phyloP scores from a whole-genome alignment of 2,888 invertebrate species.

The Cephus runcator region DNA sequence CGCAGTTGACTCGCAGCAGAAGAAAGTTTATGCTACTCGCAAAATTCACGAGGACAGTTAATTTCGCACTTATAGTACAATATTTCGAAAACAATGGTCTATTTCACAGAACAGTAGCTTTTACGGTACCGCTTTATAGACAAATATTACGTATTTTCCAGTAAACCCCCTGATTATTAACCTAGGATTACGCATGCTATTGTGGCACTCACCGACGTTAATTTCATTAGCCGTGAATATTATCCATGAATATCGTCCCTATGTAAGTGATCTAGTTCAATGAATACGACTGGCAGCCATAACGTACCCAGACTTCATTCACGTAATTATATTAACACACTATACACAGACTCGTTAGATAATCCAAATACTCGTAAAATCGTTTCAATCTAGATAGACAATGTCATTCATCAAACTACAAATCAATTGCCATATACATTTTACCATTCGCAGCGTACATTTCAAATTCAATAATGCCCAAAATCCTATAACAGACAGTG shows the following conservation, averaged over 20 bases:
- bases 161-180: not conserved
- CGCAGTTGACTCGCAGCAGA: not conserved
- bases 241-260: not conserved
- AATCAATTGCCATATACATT: not conserved
- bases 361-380: not conserved
- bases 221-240: constrained; percentile 26
- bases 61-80: not conserved
- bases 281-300: not conserved
- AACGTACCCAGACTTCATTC: not conserved
- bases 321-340: not conserved
- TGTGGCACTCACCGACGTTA: constrained; percentile 26
- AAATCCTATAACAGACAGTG: not conserved
- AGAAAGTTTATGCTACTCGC: not conserved
- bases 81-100: not conserved
- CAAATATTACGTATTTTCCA: not conserved
- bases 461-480: not conserved
- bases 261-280: not conserved
- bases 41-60: not conserved
- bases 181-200: constrained; percentile 30
- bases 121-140: not conserved
- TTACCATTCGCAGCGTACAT: not conserved
- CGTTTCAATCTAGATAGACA: not conserved
- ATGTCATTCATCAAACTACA: not conserved
- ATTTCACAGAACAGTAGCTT: not conserved
- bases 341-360: not conserved